Evolutionary conservation across 1,140 invertebrate genomes (phyloP).

Genomic region (Phymorhynchus buccinoides): DNA sequence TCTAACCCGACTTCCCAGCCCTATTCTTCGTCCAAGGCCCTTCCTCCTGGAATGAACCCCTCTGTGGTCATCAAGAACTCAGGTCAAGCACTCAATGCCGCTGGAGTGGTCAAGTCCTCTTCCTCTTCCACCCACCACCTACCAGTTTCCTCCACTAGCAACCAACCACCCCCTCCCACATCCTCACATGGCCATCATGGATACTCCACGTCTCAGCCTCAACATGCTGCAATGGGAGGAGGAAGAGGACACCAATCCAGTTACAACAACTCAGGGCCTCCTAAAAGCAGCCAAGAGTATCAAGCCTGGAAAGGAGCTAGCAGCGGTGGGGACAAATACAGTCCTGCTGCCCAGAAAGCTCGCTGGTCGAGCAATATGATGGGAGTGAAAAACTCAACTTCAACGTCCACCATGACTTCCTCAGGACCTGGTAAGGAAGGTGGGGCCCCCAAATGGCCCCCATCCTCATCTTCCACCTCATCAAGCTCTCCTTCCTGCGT

Average conservation of each 20-base stretch:
- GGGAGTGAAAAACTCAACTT: not conserved
- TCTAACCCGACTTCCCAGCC: not conserved
- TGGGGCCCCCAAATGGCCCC: not conserved
- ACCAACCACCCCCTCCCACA: not conserved
- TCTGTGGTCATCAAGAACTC: conserved; percentile 18
- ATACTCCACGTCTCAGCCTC: not conserved
- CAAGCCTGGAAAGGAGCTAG: not conserved
- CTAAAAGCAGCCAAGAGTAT: not conserved
- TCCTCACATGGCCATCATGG: conserved; percentile 10
- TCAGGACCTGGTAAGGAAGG: not conserved
- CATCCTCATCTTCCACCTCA: not conserved
- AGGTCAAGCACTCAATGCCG: not conserved
- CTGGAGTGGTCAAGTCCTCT: not conserved
- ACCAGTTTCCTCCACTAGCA: not conserved
- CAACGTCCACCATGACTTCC: not conserved
- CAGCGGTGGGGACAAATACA: not conserved
- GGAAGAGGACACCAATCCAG: not conserved
- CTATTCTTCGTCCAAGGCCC: not conserved
- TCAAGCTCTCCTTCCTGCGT: not conserved
- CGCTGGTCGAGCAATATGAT: not conserved
- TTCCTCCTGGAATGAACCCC: conserved; percentile 7
- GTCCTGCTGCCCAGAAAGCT: not conserved
- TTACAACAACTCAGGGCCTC: not conserved
- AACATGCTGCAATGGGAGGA: not conserved
- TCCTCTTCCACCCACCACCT: not conserved